A percentile compares a stretch with the other conserved stretches of the same genome.
Evolutionary conservation across 1,140 invertebrate species (phyloP).

Genomic region (Plodia interpunctella): DNA sequence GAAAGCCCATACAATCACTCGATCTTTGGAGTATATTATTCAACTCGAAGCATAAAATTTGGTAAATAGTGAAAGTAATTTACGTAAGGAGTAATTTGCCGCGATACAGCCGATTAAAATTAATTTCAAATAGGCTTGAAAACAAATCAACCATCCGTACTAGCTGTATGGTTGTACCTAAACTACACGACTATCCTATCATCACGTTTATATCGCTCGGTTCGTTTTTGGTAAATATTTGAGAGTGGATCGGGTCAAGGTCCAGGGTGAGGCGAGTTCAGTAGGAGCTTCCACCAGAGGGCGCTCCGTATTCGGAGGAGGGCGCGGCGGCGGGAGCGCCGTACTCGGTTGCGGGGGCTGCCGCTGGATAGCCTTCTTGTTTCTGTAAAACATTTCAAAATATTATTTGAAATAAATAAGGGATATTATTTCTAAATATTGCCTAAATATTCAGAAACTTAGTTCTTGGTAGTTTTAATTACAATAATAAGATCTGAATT

Average conservation of each 20-base stretch:
- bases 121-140: background rate
- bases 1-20: background rate
- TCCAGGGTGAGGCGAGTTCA: conserved; percentile 22
- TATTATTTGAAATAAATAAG: background rate
- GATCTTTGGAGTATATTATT: background rate
- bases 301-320: conserved; percentile 70
- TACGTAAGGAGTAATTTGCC: background rate
- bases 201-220: background rate
- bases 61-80: conserved; percentile 6
- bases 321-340: conserved; percentile 66
- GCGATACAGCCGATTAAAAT: background rate
- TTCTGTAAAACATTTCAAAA: conserved; percentile 51
- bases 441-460: too few relatives aligned
- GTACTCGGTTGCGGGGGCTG: conserved; percentile 53
- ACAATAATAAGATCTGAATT: too few relatives aligned
- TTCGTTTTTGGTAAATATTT: conserved; percentile 16
- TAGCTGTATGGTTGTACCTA: background rate
- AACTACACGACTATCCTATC: background rate
- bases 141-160: background rate
- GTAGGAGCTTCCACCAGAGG: conserved; percentile 42
- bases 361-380: conserved; percentile 72
- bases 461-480: too few relatives aligned
- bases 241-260: conserved; percentile 20
- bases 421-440: too few relatives aligned
- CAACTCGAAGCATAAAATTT: background rate